Base-by-base conservation (phyloP, 2,888 invertebrate species). In the Allolobophora icterica region DNA sequence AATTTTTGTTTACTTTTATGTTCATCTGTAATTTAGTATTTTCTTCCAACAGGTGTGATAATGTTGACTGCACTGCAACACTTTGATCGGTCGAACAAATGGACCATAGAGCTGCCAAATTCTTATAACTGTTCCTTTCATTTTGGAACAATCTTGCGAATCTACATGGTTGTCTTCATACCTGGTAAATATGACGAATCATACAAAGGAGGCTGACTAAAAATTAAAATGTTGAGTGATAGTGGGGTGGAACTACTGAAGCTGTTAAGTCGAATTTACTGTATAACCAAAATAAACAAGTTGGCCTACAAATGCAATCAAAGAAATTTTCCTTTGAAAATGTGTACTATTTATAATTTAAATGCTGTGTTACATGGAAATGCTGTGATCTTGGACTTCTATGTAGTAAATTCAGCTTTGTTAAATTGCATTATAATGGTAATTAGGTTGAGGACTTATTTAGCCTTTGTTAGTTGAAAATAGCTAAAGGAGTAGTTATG, bases 71-170 rank as follows among this genome's bases (percentile, higher is more conserved):
- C 98, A 95, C 97, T 99, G 94, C 98, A 98, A 0, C 98, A 97
- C 95, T 97, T 98, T 94, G 98, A 98, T 93, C 97, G 98, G 94
- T 97, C 98, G 0, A 96, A 96, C 90, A 96, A 96, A 91, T 98
- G 97, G 94, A 97, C 97, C 0, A 94, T 98, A 3, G 96, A 96
- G 0, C 94, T 99, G 94, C 98, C 99, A 0, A 99, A 99, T 95
- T 94, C 96, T 8, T 97, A 97, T 96, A 99, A 99, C 95, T 97
- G 97, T 93, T 96, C 97, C 0, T 98, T 99, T 95, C 97, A 98
- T 94, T 97, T 98, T 96, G 97, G 98, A 0, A 90, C 91, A 71
- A 92, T 92, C 45, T 92, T 93, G 24, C 89, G 89, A 24, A 34
- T 92, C 89, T 93, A 93, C 90, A 93, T 93, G 93, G n/a, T 92